phyloP scores from a whole-genome alignment of 2,888 invertebrate species.

The Meta bourneti region DNA sequence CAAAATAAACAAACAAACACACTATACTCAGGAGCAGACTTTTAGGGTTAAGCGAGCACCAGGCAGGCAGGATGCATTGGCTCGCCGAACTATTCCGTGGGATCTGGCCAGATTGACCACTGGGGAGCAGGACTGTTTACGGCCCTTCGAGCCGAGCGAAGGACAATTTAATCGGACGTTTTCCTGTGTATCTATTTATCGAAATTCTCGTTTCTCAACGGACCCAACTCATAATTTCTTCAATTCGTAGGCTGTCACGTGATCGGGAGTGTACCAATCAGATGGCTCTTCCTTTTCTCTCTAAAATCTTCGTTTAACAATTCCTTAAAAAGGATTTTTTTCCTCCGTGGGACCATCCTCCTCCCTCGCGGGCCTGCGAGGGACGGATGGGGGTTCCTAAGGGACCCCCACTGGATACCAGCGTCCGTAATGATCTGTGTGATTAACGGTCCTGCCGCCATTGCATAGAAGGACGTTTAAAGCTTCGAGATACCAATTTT shows the following conservation, averaged over 20 bases:
- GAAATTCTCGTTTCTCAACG: constrained; percentile 20
- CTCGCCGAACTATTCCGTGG: not conserved
- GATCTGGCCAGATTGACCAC: not conserved
- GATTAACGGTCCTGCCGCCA: constrained; percentile 40
- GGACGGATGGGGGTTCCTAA: not conserved
- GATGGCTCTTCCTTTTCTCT: not conserved
- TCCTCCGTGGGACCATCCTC: not conserved
- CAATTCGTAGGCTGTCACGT: constrained; percentile 62
- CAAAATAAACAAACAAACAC: constrained; percentile 49
- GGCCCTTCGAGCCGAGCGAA: not conserved
- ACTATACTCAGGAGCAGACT: constrained; percentile 4
- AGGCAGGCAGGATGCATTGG: not conserved
- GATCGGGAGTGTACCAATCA: constrained; percentile 59
- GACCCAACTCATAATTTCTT: constrained; percentile 61
- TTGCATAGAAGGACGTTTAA: constrained; percentile 22
- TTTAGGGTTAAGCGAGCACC: constrained; percentile 58
- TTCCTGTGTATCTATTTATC: constrained; percentile 37
- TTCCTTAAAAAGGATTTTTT: not conserved
- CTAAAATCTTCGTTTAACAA: not conserved
- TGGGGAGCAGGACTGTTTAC: not conserved
- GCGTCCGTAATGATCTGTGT: not conserved
- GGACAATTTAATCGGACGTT: constrained; percentile 1
- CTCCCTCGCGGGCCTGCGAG: too few relatives aligned
- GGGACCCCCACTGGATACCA: not conserved
- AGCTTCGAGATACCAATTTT: constrained; percentile 50